These are phyloP conservation scores for Nannobrachium achirus DNA, from an alignment of 2,113 vertebrate species.

Conservation along the genomic window DNA sequence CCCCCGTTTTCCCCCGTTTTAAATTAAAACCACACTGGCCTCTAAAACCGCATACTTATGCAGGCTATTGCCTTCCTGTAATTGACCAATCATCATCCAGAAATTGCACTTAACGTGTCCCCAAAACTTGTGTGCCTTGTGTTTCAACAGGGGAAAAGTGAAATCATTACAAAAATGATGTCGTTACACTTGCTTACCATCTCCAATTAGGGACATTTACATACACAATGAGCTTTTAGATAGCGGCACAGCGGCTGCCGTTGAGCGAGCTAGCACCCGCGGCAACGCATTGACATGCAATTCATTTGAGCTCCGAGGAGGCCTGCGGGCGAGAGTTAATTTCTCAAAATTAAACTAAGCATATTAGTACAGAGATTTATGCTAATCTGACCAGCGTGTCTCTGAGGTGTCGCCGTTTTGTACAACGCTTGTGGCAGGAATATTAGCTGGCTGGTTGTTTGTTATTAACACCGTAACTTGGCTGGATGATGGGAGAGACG, in stretches of 20 bases:
- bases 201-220: constrained; percentile 71
- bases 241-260: constrained; percentile 41
- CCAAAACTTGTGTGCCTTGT: constrained; percentile 47
- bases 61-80: constrained; percentile 30
- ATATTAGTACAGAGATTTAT: constrained; percentile 78
- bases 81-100: constrained; percentile 32
- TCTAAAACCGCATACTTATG: constrained; percentile 41
- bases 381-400: constrained; percentile 74
- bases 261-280: constrained; percentile 42
- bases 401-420: constrained; percentile 60
- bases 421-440: constrained; percentile 56
- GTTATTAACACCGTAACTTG: constrained; percentile 63
- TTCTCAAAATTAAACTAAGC: constrained; percentile 80
- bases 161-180: constrained; percentile 64
- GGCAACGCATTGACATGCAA: constrained; percentile 62
- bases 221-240: constrained; percentile 66
- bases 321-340: constrained; percentile 79
- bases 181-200: constrained; percentile 65
- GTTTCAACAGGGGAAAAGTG: constrained; percentile 55
- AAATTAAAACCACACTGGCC: constrained; percentile 38
- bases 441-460: constrained; percentile 65
- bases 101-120: constrained; percentile 40
- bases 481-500: constrained; percentile 43
- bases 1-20: constrained; percentile 5
- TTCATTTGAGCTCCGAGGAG: constrained; percentile 72